Conservation (phyloP, 2,888 invertebrate genomes). For the Hydriomena furcata region DNA sequence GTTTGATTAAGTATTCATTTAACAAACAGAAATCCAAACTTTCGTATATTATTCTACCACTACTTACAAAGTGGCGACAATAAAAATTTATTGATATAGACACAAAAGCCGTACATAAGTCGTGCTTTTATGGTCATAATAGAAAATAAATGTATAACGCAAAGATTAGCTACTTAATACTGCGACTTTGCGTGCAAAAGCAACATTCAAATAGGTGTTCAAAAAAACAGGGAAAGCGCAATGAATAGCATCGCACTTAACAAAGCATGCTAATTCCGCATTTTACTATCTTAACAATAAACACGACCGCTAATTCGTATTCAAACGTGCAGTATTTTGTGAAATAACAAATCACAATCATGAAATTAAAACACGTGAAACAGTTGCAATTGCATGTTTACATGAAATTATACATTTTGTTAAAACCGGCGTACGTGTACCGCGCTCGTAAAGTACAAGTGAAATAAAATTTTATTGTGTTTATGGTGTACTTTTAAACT, state of each 20-base stretch:
- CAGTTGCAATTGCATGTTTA: constrained; percentile 57
- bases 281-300: constrained; percentile 54
- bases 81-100: too few relatives aligned
- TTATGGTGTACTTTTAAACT: constrained; percentile 18
- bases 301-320: constrained; percentile 46
- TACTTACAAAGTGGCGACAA: too few relatives aligned
- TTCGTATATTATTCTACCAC: too few relatives aligned
- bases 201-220: constrained; percentile 4
- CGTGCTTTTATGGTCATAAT: too few relatives aligned
- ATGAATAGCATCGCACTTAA: constrained; percentile 26
- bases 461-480: constrained; percentile 24
- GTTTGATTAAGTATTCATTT: too few relatives aligned
- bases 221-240: constrained; percentile 14
- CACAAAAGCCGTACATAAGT: too few relatives aligned
- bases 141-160: too few relatives aligned
- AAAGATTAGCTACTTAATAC: too few relatives aligned
- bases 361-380: constrained; percentile 42
- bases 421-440: constrained; percentile 47
- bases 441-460: constrained; percentile 33
- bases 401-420: constrained; percentile 54
- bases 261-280: constrained; percentile 49
- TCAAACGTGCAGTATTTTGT: constrained; percentile 42
- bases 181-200: constrained; percentile 9
- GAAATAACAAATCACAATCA: constrained; percentile 59
- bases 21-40: too few relatives aligned